phyloP scores from a whole-genome alignment of 2,113 vertebrate species.

The Poeciliopsis retropinna region DNA sequence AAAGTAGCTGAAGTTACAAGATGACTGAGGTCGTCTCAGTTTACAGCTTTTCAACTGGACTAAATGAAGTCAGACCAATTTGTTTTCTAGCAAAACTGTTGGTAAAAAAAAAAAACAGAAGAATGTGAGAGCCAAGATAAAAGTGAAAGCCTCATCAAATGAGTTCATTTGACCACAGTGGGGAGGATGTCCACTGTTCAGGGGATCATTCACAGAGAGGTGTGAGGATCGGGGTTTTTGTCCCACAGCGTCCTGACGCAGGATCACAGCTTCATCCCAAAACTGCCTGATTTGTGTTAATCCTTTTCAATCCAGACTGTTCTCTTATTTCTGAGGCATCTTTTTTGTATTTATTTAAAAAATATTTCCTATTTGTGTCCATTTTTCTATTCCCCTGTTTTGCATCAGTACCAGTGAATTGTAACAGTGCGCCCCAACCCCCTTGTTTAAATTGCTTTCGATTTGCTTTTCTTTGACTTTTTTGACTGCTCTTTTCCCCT shows the following conservation, averaged over 20 bases:
- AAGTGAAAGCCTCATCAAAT: neutral
- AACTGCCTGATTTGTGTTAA: conserved; percentile 19
- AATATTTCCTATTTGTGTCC: conserved; percentile 7
- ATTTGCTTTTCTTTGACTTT: conserved; percentile 60
- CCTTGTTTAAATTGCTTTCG: conserved; percentile 48
- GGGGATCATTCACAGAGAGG: conserved; percentile 56
- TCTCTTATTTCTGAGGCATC: neutral
- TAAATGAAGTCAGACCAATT: neutral
- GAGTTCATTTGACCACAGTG: conserved; percentile 51
- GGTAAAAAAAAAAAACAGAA: neutral
- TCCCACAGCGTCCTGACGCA: conserved; percentile 19
- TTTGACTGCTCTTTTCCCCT: conserved; percentile 44
- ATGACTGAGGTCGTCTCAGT: conserved; percentile 28
- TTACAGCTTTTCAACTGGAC: neutral
- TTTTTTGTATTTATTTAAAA: too few species aligned
- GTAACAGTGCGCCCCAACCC: conserved; percentile 37
- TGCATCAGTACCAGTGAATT: conserved; percentile 37
- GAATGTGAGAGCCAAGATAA: neutral
- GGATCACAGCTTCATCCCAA: conserved; percentile 26
- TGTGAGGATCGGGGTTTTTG: conserved; percentile 30
- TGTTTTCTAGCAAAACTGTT: neutral
- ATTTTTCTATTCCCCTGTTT: conserved; percentile 5
- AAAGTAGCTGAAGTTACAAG: conserved; percentile 27
- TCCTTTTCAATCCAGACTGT: neutral
- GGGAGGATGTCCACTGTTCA: conserved; percentile 53